A percentile compares a stretch with the other conserved stretches of the same genome.
Evolutionary conservation across 1,140 invertebrate species (phyloP).

Genomic region (Onthophagus taurus): DNA sequence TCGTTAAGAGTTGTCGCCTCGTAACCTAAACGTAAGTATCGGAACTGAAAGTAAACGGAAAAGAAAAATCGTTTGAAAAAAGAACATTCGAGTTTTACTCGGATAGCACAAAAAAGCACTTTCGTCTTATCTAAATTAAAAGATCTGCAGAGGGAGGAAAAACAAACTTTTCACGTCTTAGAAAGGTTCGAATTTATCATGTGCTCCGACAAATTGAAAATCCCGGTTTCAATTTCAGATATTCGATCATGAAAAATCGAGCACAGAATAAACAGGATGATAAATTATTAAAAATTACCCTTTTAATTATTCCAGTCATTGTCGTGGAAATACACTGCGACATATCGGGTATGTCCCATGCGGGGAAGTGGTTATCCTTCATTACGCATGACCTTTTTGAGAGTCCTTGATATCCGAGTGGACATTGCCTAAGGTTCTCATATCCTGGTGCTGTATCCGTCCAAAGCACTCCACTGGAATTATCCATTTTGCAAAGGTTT

Average conservation of each 20-base stretch:
- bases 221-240: no score
- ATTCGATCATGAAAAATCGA: no score
- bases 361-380: conserved; percentile 47
- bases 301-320: conserved; percentile 51
- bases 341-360: conserved; percentile 66
- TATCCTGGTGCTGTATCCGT: conserved; percentile 52
- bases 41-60: conserved; percentile 40
- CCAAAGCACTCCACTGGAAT: conserved; percentile 45
- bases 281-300: conserved; percentile 50
- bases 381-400: conserved; percentile 47
- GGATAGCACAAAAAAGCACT: no score
- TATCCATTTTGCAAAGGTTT: conserved; percentile 44
- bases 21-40: conserved; percentile 45
- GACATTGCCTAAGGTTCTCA: conserved; percentile 49
- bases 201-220: no score
- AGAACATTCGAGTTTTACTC: no score
- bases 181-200: no score
- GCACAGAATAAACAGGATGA: no score
- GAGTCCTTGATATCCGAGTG: conserved; percentile 41
- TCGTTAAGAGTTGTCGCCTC: conserved; percentile 39
- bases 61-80: conserved; percentile 6
- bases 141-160: no score
- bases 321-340: conserved; percentile 58
- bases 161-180: no score
- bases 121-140: no score